Conservation (phyloP, 2,113 vertebrate species). For the Callaeas wilsoni region DNA sequence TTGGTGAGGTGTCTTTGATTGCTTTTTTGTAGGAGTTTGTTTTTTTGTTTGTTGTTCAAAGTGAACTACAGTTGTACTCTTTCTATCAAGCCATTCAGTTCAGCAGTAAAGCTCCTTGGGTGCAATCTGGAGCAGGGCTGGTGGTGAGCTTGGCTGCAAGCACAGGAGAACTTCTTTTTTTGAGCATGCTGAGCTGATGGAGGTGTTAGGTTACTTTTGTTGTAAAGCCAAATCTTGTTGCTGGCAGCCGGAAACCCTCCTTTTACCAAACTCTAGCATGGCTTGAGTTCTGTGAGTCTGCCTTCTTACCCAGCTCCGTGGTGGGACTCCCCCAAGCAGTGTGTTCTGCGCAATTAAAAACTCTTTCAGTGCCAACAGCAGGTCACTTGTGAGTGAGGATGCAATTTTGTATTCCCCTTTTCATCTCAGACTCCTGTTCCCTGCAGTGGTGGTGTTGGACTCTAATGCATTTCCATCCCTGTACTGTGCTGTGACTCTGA, state of each 20-base stretch:
- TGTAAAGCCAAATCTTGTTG: background rate
- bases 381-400: background rate
- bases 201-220: background rate
- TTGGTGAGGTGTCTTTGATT: background rate
- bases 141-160: background rate
- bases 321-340: background rate
- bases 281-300: background rate
- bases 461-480: background rate
- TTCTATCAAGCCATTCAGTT: background rate
- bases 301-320: background rate
- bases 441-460: background rate
- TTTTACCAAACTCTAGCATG: background rate
- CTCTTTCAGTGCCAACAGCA: background rate
- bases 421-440: accelerated
- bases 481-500: background rate
- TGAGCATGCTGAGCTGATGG: accelerated
- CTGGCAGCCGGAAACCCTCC: background rate
- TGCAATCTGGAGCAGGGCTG: background rate
- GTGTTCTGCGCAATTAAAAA: background rate
- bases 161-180: background rate
- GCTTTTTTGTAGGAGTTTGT: accelerated
- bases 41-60: background rate
- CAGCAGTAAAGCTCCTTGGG: background rate
- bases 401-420: background rate
- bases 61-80: background rate